Conservation (phyloP, 2,888 invertebrate species). For the Ashinkailepas kermadecensis region DNA sequence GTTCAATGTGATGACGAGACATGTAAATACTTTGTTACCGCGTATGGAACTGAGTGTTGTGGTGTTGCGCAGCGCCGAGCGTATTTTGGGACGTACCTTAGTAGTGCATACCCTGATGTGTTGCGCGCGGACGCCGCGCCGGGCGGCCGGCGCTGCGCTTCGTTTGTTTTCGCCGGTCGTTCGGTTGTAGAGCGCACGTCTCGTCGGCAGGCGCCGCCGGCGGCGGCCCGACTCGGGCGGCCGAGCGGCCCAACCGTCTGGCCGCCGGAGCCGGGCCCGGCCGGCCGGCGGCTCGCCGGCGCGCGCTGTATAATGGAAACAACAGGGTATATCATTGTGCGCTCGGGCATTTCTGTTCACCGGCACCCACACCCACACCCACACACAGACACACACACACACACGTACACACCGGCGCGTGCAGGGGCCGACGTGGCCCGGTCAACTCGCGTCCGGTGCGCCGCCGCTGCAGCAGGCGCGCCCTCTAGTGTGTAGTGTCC, state of each 20-base stretch:
- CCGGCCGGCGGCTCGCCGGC: neutral
- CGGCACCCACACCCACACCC: neutral
- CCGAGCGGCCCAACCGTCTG: neutral
- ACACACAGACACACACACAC: neutral
- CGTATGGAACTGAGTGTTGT: neutral
- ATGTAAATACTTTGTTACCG: slow-evolving; percentile 19
- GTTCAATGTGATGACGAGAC: slow-evolving; percentile 21
- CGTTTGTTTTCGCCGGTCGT: neutral
- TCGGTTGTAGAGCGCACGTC: slow-evolving; percentile 5
- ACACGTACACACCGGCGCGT: too few species aligned
- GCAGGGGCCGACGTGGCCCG: too few species aligned
- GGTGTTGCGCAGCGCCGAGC: neutral
- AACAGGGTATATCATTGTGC: slow-evolving; percentile 23
- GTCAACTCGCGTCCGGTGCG: too few species aligned
- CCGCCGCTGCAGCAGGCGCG: neutral
- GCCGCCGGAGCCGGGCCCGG: neutral
- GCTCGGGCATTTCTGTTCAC: slow-evolving; percentile 19
- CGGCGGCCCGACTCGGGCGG: neutral
- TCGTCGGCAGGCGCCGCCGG: neutral
- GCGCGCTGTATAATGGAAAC: slow-evolving; percentile 18
- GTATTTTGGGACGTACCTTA: neutral
- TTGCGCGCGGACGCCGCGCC: neutral
- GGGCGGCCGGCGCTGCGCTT: neutral
- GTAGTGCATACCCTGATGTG: slow-evolving; percentile 17
- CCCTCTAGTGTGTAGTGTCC: neutral